Base-by-base conservation (phyloP, 2,797 vertebrate genomes). In the Tangara arthus region DNA sequence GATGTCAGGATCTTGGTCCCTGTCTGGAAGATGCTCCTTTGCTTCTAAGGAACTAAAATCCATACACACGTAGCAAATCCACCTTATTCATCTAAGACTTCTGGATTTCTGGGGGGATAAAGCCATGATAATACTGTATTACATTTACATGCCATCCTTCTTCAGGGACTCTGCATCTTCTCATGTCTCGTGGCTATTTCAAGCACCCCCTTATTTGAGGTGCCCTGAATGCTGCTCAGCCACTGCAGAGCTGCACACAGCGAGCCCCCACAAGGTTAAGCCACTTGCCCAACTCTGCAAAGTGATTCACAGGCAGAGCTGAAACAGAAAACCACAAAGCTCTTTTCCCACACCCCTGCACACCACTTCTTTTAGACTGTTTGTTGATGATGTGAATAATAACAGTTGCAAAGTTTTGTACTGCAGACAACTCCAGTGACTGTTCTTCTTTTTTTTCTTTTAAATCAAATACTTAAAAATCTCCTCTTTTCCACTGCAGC, bases 291-390 rank as follows among this genome's bases (percentile, higher is more conserved):
- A 89, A 84, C 87, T 90, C 91, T 94, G 90, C 80, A 82, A 95
- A 97, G 93, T 97, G 95, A 96, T 93, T 97, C 96, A 96, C 87
- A 94, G 91, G 83, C 89, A 91, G 87, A 93, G 93, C 53, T 95
- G 94, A 94, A 94, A 94, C 82, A 28, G 0, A 96, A 96, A 96
- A 94, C 96, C 96, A 96, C 95, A 95, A 68, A 93, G 90, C 39
- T 93, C 91, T 95, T 93, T 97, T 96, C 96, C 96, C 96, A 97
- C 96, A 96, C 96, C 95, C 95, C 93, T 96, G 94, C 95, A 95
- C 91, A 96, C 94, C 95, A 90, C 89, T 96, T 93, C 95, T 94
- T 93, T 66, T 66, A 73, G 81, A 12, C 66, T 95, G 73, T 89
- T 95, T 95, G 93, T 93, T 90, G 93, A 90, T 39, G 76, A 92